Percentiles rank a stretch among this genome's conserved stretches.
These are phyloP conservation scores for Aurelia aurita DNA, from an alignment of 30 jellyfish, hydroid and myxozoan genomes.

Conservation along the genomic window DNA sequence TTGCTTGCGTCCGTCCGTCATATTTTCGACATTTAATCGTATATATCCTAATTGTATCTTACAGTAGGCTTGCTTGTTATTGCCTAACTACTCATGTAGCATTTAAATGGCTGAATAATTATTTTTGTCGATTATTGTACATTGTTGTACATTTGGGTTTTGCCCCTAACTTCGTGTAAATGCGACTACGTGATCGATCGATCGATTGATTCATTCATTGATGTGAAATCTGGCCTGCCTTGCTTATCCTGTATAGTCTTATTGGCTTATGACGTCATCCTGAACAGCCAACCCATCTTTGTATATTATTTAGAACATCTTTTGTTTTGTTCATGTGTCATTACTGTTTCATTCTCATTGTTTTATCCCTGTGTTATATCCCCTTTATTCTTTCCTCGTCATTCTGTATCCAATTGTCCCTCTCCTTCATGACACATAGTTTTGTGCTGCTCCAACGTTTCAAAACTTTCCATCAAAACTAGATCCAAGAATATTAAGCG, in stretches of 20 bases:
- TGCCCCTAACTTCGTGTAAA: conserved; percentile 46
- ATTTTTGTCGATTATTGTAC: conserved; percentile 75
- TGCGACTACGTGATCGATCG: no score
- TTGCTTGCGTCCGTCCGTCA: conserved; percentile 22
- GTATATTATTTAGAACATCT: conserved; percentile 30
- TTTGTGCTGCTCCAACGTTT: no score
- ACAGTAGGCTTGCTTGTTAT: neutral
- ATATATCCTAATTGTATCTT: conserved; percentile 3
- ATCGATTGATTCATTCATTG: neutral
- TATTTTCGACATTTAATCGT: conserved; percentile 58
- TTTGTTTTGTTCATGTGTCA: no score
- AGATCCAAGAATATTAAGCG: no score
- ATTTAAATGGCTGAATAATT: conserved; percentile 52
- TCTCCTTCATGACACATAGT: no score
- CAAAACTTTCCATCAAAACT: no score
- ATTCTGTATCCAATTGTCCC: no score
- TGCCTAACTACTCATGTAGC: conserved; percentile 14
- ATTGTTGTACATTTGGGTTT: conserved; percentile 80
- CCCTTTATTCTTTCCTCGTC: no score
- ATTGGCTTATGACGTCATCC: conserved; percentile 57
- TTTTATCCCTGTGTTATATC: no score
- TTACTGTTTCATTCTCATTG: no score
- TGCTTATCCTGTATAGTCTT: conserved; percentile 44
- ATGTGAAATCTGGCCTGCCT: conserved; percentile 76
- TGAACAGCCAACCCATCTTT: conserved; percentile 25